A percentile compares a stretch with the other conserved stretches of the same genome.
phyloP scores from a whole-genome alignment of 1,140 invertebrate genomes.

The Ceratosolen fusciceps region DNA sequence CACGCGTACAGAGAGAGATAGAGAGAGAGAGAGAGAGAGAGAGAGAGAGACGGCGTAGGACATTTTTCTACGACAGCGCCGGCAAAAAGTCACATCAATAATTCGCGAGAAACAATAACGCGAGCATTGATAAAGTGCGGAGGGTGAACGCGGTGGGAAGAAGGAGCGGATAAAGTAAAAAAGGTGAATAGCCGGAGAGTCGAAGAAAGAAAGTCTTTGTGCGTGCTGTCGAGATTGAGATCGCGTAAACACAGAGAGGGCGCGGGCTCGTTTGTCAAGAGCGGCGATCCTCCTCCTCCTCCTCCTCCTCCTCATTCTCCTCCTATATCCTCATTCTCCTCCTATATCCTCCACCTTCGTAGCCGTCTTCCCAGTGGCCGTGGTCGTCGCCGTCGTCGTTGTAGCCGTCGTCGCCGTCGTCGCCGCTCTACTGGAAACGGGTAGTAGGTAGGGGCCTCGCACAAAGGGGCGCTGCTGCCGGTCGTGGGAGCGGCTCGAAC shows the following conservation, averaged over 20 bases:
- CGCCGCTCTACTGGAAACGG: not conserved
- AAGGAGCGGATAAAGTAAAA: not conserved
- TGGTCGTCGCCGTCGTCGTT: too few species aligned
- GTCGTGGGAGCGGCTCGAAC: slow-evolving; percentile 1
- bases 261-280: slow-evolving; percentile 18
- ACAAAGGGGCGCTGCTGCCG: too few species aligned
- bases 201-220: slow-evolving; percentile 28
- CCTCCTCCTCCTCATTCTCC: too few species aligned
- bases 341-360: too few species aligned
- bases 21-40: too few species aligned
- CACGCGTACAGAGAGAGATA: too few species aligned
- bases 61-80: not conserved
- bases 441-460: not conserved
- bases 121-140: not conserved
- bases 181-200: not conserved
- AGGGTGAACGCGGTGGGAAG: not conserved
- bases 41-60: too few species aligned
- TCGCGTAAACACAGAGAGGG: slow-evolving; percentile 28
- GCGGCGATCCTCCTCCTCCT: too few species aligned
- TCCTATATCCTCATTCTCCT: too few species aligned
- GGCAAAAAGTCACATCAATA: not conserved
- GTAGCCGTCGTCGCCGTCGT: slow-evolving; percentile 1
- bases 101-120: not conserved
- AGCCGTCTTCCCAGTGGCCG: too few species aligned
- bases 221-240: slow-evolving; percentile 14